Percentiles rank a stretch among this genome's conserved stretches.
phyloP scores from a whole-genome alignment of 2,797 vertebrate species.

The Dipus sagitta region DNA sequence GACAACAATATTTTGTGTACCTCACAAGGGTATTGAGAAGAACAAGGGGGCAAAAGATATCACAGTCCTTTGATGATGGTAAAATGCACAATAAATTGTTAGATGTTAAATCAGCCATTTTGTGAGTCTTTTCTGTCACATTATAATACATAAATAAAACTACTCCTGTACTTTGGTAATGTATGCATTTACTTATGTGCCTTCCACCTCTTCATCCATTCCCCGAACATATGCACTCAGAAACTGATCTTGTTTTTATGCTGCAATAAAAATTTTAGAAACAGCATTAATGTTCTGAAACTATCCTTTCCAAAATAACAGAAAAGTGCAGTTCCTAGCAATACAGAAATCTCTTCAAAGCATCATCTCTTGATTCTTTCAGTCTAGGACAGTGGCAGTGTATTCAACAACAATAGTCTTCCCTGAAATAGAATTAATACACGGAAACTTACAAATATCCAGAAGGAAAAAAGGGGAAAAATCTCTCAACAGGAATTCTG shows the following conservation, averaged over 20 bases:
- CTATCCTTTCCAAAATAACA: neutral
- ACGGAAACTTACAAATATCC: neutral
- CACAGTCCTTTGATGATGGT: neutral
- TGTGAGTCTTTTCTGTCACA: neutral
- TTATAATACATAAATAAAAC: neutral
- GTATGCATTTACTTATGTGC: neutral
- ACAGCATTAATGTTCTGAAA: neutral
- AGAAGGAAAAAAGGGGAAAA: neutral
- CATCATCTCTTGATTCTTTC: neutral
- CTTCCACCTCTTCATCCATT: neutral
- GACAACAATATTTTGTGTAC: neutral
- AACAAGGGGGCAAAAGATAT: neutral
- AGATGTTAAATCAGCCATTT: neutral
- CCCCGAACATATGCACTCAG: neutral
- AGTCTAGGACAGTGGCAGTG: neutral
- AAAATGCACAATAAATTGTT: neutral
- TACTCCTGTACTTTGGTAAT: neutral
- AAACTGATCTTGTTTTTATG: neutral
- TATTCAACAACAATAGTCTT: neutral
- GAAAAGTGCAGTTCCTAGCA: neutral
- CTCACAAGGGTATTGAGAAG: neutral
- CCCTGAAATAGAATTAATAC: neutral
- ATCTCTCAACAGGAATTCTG: neutral
- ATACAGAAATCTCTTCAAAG: neutral
- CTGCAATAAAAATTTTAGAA: neutral